Base-by-base conservation (phyloP, 2,888 invertebrate genomes). In the Fissipunctia ypsillon region DNA sequence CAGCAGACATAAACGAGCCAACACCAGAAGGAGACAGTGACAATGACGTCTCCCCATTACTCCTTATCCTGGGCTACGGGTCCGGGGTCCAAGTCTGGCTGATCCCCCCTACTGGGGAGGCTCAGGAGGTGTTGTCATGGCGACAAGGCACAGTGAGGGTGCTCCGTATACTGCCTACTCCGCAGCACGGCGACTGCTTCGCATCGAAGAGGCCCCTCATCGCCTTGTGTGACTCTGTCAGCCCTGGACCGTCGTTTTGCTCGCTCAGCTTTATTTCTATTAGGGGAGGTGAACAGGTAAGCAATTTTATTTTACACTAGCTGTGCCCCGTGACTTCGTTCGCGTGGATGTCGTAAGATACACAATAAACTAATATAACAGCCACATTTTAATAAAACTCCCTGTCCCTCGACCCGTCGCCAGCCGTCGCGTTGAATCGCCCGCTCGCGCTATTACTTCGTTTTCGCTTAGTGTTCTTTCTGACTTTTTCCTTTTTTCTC, bases 91-190 rank as follows among this genome's bases (percentile, higher is more conserved):
- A 98, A 97, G 98, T 98, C 60, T 99, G 99, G 99, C 97, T 98
- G 69, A 97, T 99, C 79, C 97, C 98, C 25, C 98, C 98, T 14
- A 98, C 97, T 87, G 99, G 99, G 35, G 99, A 99, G 92, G 99
- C 99, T 3, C 98, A 98, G 78, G 99, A 99, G 94, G 98, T 99
- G 41, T 94, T 99, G 76, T 99, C 99, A 5, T 99, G 99, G 98
- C 97, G 99, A 68, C 99, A 99, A 94, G 99, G 99, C 69, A 97
- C 98, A 81, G 98, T 99, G 65, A 92, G 98, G 97, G 99, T 87
- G 71, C 96, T 99, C 83, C 97, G 98, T 92, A 97, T 99, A 87
- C 96, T 99, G 90, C 99, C 99, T 14, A 97, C 97, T 73, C 99
- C 99, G 81, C 96, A 97, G 87, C 95, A 95, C 86, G 97, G 97